phyloP scores from a whole-genome alignment of 2,797 vertebrate species.

The Microctenopoma steveboyesi region DNA sequence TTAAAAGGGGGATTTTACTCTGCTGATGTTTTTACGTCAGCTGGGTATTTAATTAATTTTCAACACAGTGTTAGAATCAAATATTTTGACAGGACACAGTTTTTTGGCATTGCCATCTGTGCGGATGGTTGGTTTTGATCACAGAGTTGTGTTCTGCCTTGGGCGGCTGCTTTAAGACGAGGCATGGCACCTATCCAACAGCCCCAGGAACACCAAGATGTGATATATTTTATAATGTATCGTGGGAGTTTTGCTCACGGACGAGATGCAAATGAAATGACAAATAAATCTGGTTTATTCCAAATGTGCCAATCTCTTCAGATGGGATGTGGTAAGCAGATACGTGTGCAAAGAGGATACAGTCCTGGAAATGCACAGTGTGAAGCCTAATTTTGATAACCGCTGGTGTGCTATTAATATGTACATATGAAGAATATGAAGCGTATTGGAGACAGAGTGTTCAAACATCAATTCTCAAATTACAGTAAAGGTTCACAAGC shows the following conservation, averaged over 20 bases:
- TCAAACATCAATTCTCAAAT: conserved; percentile 18
- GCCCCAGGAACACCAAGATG: conserved; percentile 47
- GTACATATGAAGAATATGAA: background rate
- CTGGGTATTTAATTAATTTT: conserved; percentile 78
- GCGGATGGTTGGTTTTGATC: conserved; percentile 69
- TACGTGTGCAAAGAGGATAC: background rate
- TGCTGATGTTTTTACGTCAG: conserved; percentile 65
- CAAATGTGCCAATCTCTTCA: conserved; percentile 26
- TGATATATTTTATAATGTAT: conserved; percentile 61
- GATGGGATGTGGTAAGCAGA: conserved; percentile 27
- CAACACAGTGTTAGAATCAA: conserved; percentile 61
- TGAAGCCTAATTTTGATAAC: conserved; percentile 9
- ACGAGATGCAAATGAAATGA: conserved; percentile 38
- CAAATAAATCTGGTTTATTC: conserved; percentile 47
- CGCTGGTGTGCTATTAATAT: conserved; percentile 4
- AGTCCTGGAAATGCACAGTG: background rate
- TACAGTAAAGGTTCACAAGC: conserved; percentile 35
- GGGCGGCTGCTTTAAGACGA: conserved; percentile 63
- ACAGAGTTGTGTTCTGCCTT: conserved; percentile 54
- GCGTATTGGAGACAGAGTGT: background rate
- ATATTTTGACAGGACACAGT: conserved; percentile 73
- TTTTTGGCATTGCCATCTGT: conserved; percentile 50
- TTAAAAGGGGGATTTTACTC: conserved; percentile 70
- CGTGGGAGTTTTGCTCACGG: conserved; percentile 58
- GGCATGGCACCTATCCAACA: conserved; percentile 55